Evolutionary conservation across 2,797 vertebrate genomes (phyloP).

Genomic region (Micromesistius poutassou): DNA sequence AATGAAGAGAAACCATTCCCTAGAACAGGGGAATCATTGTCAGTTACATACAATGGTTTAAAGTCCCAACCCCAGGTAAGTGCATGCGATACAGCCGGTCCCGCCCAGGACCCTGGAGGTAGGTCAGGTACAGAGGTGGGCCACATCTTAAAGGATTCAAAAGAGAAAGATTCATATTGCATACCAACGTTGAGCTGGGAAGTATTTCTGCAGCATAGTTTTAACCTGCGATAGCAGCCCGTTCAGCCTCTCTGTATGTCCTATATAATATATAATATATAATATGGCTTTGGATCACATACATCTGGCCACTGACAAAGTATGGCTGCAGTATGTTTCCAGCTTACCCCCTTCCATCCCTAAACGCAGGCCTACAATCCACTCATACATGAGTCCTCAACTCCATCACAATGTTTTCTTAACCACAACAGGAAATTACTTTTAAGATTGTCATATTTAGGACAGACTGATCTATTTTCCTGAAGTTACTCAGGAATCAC

Average conservation of each 20-base stretch:
- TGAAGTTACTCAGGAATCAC: neutral
- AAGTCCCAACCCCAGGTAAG: conserved; percentile 40
- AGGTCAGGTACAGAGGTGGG: conserved; percentile 60
- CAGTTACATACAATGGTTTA: conserved; percentile 24
- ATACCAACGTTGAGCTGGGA: conserved; percentile 55
- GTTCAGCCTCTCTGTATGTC: conserved; percentile 36
- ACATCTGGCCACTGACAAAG: neutral
- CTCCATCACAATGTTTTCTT: neutral
- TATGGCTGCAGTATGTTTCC: neutral
- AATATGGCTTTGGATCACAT: conserved; percentile 63
- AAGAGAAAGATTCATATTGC: conserved; percentile 52
- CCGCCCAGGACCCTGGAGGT: conserved; percentile 59
- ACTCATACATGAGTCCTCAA: neutral
- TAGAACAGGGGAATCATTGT: conserved; percentile 22
- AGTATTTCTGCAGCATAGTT: conserved; percentile 51
- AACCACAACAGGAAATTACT: neutral
- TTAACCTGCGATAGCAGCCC: conserved; percentile 38
- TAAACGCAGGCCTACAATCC: neutral
- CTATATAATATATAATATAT: conserved; percentile 52
- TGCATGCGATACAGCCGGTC: conserved; percentile 54
- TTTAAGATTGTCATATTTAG: neutral
- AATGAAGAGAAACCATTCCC: conserved; percentile 2
- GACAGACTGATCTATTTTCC: neutral
- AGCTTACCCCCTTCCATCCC: neutral
- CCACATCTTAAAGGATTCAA: conserved; percentile 32